These are phyloP conservation scores for Diachrysia chrysitis DNA, from an alignment of 2,888 invertebrate genomes.

Conservation along the genomic window DNA sequence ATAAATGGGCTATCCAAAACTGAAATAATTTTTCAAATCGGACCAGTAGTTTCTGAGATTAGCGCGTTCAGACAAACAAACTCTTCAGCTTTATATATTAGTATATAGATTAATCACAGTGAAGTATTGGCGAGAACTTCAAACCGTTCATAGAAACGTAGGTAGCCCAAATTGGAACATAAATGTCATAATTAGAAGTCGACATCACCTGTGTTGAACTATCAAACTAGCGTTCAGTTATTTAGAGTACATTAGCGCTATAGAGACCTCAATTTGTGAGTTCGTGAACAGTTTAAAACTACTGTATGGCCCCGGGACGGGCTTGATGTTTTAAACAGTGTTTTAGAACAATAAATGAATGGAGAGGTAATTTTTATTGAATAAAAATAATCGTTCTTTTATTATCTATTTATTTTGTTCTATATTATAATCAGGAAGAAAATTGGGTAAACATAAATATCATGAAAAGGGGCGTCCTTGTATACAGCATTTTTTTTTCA, in stretches of 20 bases:
- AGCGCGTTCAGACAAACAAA: too few species aligned
- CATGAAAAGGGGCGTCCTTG: too few species aligned
- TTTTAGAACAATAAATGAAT: conserved; percentile 44
- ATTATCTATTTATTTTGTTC: too few species aligned
- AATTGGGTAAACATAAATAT: too few species aligned
- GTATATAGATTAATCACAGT: too few species aligned
- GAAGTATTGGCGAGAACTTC: background rate
- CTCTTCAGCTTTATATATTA: too few species aligned
- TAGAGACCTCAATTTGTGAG: conserved; percentile 73
- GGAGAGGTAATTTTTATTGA: conserved; percentile 42
- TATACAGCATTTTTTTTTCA: too few species aligned
- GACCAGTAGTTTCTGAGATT: too few species aligned
- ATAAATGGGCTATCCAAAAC: too few species aligned
- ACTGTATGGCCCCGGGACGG: conserved; percentile 62
- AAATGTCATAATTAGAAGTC: conserved; percentile 26
- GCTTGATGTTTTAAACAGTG: conserved; percentile 66
- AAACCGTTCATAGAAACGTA: background rate
- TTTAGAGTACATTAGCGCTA: conserved; percentile 67
- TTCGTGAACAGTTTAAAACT: conserved; percentile 72
- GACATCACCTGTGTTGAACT: conserved; percentile 58
- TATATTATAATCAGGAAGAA: too few species aligned
- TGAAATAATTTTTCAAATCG: too few species aligned
- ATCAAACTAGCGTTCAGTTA: conserved; percentile 60
- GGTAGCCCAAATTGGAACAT: conserved; percentile 22
- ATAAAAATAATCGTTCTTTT: background rate